Base-by-base conservation (phyloP, 2,888 invertebrate species). In the Cantharis flavilabris region DNA sequence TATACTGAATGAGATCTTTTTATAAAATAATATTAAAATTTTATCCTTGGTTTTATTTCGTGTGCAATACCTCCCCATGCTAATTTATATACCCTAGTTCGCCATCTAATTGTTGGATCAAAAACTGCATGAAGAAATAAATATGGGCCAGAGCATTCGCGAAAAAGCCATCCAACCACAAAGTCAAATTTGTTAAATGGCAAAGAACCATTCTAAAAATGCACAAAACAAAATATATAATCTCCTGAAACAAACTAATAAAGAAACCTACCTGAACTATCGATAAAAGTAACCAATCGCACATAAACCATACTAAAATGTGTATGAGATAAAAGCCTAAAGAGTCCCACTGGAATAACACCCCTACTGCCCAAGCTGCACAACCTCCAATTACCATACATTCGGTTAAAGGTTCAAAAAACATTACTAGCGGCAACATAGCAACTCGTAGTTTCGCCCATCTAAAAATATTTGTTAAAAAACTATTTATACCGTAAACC, bases 401-500 rank as follows among this genome's bases (percentile, higher is more conserved):
- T 90, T 99, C 98, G 71, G 96, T 96, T 69, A 99, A 90, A 0
- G 99, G 99, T 89, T 99, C 99, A 79, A 98, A 90, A 64, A 99
- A 85, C 81, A 97, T 95, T 65, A 96, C 95, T 49, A 94, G 92
- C 0, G 99, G 99, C 80, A 98, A 91, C 97, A 99, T 98, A 13
- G 98, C 97, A 78, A 97, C 94, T 72, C 99, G 92, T 69, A 99
- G 90, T 86, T 98, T 97, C 73, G 97, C 96, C 99, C 99, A 99
- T 83, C 99, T 92, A 81, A 65, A 86, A 83, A 71, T 4, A 10
- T 64, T 10, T 64, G 0, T 18, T 23, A 64, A 20, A 16, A 23
- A 64, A 30, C 3, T 9, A 20, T 33, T 69, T 18, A 3, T 64
- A 18, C 11, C 9, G 11, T 11, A 13, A 28, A 23, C 9, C 4